Conservation (phyloP, 2,797 vertebrate genomes). For the Lepus townsendii region DNA sequence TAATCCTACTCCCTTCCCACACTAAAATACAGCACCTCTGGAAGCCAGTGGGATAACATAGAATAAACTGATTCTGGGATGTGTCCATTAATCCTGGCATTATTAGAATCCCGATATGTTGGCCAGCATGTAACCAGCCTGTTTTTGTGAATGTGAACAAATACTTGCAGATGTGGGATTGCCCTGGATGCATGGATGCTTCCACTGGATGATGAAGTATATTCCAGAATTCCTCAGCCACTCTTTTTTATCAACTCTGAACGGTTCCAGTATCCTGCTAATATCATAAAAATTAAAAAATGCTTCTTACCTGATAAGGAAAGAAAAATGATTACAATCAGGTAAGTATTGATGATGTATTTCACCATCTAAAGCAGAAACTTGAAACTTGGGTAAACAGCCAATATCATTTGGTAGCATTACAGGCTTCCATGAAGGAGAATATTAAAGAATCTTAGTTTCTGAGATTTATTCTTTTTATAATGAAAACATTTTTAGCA, state of each 20-base stretch:
- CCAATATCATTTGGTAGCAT: neutral
- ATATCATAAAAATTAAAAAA: constrained; percentile 93
- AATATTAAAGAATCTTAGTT: neutral
- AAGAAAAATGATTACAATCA: constrained; percentile 98
- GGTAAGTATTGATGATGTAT: constrained; percentile 86
- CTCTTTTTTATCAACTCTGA: constrained; percentile 98
- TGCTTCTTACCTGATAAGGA: constrained; percentile 89
- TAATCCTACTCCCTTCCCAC: neutral
- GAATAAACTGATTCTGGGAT: no score
- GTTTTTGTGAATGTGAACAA: neutral
- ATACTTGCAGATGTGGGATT: constrained; percentile 92
- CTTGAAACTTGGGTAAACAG: neutral
- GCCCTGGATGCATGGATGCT: constrained; percentile 97
- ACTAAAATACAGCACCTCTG: neutral
- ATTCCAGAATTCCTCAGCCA: constrained; percentile 92
- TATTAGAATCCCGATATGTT: neutral
- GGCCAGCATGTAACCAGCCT: neutral
- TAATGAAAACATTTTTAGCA: neutral
- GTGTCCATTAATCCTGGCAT: neutral
- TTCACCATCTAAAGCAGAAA: neutral
- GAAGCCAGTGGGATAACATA: neutral
- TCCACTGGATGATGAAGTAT: constrained; percentile 93
- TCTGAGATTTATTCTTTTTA: neutral
- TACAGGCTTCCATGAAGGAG: neutral
- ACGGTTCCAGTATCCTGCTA: constrained; percentile 94